phyloP scores from a whole-genome alignment of 2,888 invertebrate species.

The Malthinus flaveolus region DNA sequence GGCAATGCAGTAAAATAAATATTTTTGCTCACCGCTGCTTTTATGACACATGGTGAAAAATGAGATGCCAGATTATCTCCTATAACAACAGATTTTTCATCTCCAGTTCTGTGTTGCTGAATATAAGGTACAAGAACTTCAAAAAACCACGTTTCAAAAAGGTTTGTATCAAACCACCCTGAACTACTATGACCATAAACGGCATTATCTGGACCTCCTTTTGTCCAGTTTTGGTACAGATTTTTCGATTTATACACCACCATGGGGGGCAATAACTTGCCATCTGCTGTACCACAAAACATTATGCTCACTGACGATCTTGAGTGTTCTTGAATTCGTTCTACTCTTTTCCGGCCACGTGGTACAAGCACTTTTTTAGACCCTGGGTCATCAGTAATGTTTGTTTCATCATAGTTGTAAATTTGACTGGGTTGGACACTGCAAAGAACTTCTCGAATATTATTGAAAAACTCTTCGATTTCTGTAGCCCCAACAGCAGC shows the following conservation, averaged over 20 bases:
- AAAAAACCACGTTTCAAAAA: slow-evolving; percentile 32
- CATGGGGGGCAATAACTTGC: slow-evolving; percentile 41
- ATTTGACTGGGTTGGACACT: too few relatives aligned
- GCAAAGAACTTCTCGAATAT: too few relatives aligned
- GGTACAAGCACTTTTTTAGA: slow-evolving; percentile 39
- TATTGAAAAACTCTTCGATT: too few relatives aligned
- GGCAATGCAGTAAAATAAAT: slow-evolving; percentile 27
- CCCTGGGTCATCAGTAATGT: slow-evolving; percentile 47
- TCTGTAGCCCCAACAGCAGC: too few relatives aligned
- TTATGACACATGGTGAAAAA: slow-evolving; percentile 27
- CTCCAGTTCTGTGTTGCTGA: slow-evolving; percentile 18
- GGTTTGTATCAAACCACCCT: slow-evolving; percentile 31
- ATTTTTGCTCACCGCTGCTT: slow-evolving; percentile 24
- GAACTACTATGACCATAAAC: slow-evolving; percentile 22
- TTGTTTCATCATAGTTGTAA: slow-evolving; percentile 48
- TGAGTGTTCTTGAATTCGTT: slow-evolving; percentile 40
- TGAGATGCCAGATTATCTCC: slow-evolving; percentile 39
- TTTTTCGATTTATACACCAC: slow-evolving; percentile 42
- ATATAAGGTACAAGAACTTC: slow-evolving; percentile 32
- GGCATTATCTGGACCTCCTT: slow-evolving; percentile 5
- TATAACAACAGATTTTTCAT: slow-evolving; percentile 34
- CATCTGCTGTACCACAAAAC: slow-evolving; percentile 42
- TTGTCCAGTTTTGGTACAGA: slow-evolving; percentile 30
- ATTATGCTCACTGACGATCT: slow-evolving; percentile 43
- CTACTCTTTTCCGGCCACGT: slow-evolving; percentile 42